Base-by-base conservation (phyloP, 2,113 vertebrate species). In the Oophaga pumilio region DNA sequence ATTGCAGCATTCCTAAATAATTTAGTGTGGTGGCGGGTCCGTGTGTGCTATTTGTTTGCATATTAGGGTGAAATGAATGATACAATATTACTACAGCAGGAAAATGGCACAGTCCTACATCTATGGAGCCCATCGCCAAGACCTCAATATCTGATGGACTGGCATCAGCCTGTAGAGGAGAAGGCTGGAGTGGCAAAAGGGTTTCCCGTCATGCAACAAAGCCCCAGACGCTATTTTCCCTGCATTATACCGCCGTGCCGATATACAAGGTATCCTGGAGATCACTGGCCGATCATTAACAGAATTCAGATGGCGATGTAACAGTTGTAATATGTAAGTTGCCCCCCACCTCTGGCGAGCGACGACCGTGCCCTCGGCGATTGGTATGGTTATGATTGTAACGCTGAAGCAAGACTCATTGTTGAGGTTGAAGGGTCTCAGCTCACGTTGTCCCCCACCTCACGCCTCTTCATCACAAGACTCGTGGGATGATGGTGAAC, bases 401-500 rank as follows among this genome's bases (percentile, higher is more conserved):
- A 33, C 6, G 56, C 24, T 59, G 77, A 60, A 60, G 77, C 50
- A 20, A 8, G 56, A 80, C 28, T 28, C 53, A 24, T 14, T 50
- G 7, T 6, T 14, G 66, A 28, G 11, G 24, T 26, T n/a, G 66
- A 12, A 28, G 9, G 24, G 52, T 24, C 24, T 18, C 8, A 1
- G 5, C 53, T 8, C 10, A 1, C 24, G 4, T 26, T 53, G 22
- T 13, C 76, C 11, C 52, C 12, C 5, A 2, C 79, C 28, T 15
- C 12, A 7, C n/a, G 8, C 33, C 18, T 49, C 33, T 1, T 68
- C 33, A 52, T 99, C 95, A 99, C 91, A 99, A 97, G 0, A 96
- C 93, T 13, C 98, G 92, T 64, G 98, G 98, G 73, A 99, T 98
- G 92, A 99, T 97, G 91, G 97, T 99, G 89, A 99, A 99, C 86